These are phyloP conservation scores for Carettochelys insculpta DNA, from an alignment of 2,113 vertebrate species.

Conservation along the genomic window DNA sequence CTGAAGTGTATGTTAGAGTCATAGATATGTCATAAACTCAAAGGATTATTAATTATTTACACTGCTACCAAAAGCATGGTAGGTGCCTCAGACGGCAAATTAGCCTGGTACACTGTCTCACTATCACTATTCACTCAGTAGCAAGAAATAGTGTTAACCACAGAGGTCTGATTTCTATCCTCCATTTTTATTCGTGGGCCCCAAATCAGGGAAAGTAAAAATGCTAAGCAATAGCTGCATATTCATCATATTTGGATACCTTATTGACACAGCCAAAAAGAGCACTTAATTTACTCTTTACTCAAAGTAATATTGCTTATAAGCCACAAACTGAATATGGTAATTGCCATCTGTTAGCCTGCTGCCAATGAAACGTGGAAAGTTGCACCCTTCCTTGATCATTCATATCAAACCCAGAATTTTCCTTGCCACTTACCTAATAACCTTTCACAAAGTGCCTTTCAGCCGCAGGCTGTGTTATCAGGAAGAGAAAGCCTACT, in stretches of 20 bases:
- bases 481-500: neutral
- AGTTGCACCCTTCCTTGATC: neutral
- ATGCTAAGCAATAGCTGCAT: neutral
- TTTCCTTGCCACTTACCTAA: neutral
- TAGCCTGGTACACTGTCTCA: neutral
- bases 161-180: neutral
- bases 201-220: neutral
- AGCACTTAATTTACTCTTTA: neutral
- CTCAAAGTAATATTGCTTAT: neutral
- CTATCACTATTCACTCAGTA: neutral
- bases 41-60: neutral
- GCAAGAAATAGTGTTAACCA: rapidly evolving
- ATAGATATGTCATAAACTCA: neutral
- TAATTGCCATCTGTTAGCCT: neutral
- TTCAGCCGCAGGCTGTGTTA: neutral
- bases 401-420: neutral
- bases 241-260: neutral
- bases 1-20: neutral
- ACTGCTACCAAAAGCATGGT: neutral
- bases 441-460: neutral
- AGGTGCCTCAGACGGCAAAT: neutral
- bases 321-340: neutral
- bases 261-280: neutral
- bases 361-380: neutral
- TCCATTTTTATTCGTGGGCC: rapidly evolving